Evolutionary conservation across 2,113 vertebrate genomes (phyloP).

Genomic region (Sander lucioperca): DNA sequence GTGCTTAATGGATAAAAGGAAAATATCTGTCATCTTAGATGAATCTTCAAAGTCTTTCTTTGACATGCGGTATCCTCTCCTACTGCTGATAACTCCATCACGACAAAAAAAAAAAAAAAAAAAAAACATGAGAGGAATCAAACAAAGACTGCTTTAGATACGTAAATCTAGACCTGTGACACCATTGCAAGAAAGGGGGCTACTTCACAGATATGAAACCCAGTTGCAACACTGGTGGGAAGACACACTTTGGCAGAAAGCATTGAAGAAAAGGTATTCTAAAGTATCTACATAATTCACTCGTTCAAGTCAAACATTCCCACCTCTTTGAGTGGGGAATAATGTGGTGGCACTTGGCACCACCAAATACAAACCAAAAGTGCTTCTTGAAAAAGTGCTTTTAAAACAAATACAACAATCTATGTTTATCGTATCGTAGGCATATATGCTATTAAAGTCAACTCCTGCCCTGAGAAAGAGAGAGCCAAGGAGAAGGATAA

Average conservation of each 20-base stretch:
- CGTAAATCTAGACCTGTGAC: conserved; percentile 13
- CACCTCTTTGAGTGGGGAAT: conserved; percentile 42
- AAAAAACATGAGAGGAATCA: conserved; percentile 18
- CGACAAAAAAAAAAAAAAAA: background rate
- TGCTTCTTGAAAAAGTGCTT: conserved; percentile 75
- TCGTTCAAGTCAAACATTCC: conserved; percentile 67
- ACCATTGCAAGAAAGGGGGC: conserved; percentile 47
- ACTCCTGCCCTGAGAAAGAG: conserved; percentile 77
- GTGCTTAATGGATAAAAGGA: conserved; percentile 33
- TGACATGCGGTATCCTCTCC: conserved; percentile 30
- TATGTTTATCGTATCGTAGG: conserved; percentile 51
- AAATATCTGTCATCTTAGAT: conserved; percentile 29
- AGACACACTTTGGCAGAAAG: conserved; percentile 80
- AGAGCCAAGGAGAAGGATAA: conserved; percentile 62
- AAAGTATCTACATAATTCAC: conserved; percentile 63
- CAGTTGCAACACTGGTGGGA: conserved; percentile 62
- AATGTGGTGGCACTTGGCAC: conserved; percentile 12
- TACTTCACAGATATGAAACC: conserved; percentile 66
- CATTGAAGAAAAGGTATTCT: conserved; percentile 50
- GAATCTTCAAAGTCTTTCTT: conserved; percentile 49
- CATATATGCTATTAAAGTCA: conserved; percentile 60
- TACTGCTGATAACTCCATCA: conserved; percentile 25
- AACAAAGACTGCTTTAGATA: conserved; percentile 46
- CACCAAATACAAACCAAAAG: conserved; percentile 61
- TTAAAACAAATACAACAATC: conserved; percentile 73